Evolutionary conservation across 1,140 invertebrate species (phyloP).

Genomic region (Globodera ellingtonae): DNA sequence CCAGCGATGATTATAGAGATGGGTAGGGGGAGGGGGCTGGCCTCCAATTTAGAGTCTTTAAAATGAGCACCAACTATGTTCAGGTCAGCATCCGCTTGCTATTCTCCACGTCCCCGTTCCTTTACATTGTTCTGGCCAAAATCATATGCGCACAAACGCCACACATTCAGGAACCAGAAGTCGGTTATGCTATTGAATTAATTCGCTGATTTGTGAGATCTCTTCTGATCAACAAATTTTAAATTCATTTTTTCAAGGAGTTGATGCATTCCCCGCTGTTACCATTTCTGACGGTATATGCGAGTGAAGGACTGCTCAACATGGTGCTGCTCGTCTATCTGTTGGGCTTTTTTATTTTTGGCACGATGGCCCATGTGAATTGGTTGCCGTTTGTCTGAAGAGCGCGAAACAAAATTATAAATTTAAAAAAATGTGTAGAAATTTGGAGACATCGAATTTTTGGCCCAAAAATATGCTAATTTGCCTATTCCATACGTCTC

Average conservation of each 20-base stretch:
- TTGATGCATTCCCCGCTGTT: conserved; percentile 44
- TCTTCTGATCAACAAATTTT: too few relatives aligned
- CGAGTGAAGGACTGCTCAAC: conserved; percentile 36
- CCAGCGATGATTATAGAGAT: too few relatives aligned
- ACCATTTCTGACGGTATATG: conserved; percentile 51
- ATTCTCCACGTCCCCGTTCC: conserved; percentile 50
- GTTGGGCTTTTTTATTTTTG: conserved; percentile 51
- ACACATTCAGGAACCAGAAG: conserved; percentile 39
- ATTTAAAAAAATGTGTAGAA: too few relatives aligned
- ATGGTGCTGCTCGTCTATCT: conserved; percentile 46
- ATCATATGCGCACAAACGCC: conserved; percentile 49
- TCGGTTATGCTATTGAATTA: neutral
- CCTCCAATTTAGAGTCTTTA: too few relatives aligned
- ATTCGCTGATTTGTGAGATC: too few relatives aligned
- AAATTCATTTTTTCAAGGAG: conserved; percentile 16
- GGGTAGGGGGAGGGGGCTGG: too few relatives aligned
- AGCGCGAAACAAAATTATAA: neutral
- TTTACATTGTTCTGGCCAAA: conserved; percentile 53
- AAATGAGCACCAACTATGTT: neutral
- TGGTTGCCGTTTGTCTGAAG: conserved; percentile 52
- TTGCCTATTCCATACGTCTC: too few relatives aligned
- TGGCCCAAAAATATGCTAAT: too few relatives aligned
- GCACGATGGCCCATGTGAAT: conserved; percentile 54
- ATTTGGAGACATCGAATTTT: too few relatives aligned
- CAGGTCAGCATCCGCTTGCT: conserved; percentile 34